phyloP scores from a whole-genome alignment of 2,113 vertebrate species.

The Tragelaphus scriptus region DNA sequence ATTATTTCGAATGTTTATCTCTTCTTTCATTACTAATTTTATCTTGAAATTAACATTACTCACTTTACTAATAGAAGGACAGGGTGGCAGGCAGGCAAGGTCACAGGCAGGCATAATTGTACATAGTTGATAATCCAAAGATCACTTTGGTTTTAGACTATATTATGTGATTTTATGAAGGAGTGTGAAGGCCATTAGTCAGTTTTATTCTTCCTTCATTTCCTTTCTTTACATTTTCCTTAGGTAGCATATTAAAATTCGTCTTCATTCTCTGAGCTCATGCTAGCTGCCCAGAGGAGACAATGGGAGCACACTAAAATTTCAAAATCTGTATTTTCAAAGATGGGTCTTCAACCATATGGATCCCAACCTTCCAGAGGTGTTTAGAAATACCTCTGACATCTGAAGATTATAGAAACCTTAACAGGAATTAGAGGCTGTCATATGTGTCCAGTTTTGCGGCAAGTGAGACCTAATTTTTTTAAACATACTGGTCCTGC shows the following conservation, averaged over 20 bases:
- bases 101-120: not conserved
- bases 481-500: not conserved
- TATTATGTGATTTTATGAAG: not conserved
- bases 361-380: not conserved
- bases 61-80: not conserved
- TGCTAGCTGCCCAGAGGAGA: not conserved
- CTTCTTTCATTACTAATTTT: conserved; percentile 33
- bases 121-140: not conserved
- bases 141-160: not conserved
- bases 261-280: conserved; percentile 3
- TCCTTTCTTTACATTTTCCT: not conserved
- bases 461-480: not conserved
- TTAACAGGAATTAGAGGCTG: not conserved
- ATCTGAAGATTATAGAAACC: not conserved
- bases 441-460: not conserved
- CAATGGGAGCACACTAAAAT: not conserved
- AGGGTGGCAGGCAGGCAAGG: not conserved
- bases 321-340: not conserved
- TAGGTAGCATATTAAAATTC: not conserved
- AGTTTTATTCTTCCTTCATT: not conserved
- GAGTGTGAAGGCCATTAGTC: not conserved
- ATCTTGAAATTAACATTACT: not conserved
- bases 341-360: not conserved
- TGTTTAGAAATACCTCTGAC: not conserved
- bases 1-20: not conserved